Evolutionary conservation across 2,888 invertebrate genomes (phyloP).

Genomic region (Epiblema foenella): DNA sequence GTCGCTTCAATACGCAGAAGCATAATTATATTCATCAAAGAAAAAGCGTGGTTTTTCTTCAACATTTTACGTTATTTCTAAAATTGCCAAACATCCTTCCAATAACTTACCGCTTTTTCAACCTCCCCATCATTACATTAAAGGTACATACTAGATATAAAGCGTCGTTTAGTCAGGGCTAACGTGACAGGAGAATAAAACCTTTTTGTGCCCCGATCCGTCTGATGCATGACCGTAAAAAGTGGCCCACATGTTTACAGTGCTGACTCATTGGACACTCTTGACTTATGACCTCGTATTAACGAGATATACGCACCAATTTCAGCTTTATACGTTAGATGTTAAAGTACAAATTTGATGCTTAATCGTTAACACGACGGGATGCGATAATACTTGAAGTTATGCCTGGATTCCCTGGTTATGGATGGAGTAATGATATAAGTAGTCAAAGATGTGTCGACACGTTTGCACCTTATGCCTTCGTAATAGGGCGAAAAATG

Average conservation of each 20-base stretch:
- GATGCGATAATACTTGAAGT: conserved; percentile 51
- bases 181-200: conserved; percentile 50
- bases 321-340: conserved; percentile 46
- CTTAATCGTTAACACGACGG: conserved; percentile 8
- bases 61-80: not conserved
- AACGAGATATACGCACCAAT: conserved; percentile 23
- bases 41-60: too few relatives aligned
- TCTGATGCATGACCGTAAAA: conserved; percentile 55
- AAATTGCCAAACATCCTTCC: conserved; percentile 10
- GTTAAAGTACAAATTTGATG: conserved; percentile 42
- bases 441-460: not conserved
- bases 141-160: conserved; percentile 37
- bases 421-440: conserved; percentile 30
- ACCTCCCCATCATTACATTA: conserved; percentile 21
- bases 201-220: conserved; percentile 62
- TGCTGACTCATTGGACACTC: conserved; percentile 69
- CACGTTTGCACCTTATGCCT: not conserved
- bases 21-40: not conserved
- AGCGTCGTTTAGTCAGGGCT: conserved; percentile 45
- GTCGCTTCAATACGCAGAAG: not conserved
- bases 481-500: not conserved
- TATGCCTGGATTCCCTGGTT: conserved; percentile 49
- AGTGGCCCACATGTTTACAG: conserved; percentile 68
- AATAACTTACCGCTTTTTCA: conserved; percentile 2
- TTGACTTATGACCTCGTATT: conserved; percentile 51